These are phyloP conservation scores for Axis porcinus DNA, from an alignment of 2,113 vertebrate species.

Conservation along the genomic window DNA sequence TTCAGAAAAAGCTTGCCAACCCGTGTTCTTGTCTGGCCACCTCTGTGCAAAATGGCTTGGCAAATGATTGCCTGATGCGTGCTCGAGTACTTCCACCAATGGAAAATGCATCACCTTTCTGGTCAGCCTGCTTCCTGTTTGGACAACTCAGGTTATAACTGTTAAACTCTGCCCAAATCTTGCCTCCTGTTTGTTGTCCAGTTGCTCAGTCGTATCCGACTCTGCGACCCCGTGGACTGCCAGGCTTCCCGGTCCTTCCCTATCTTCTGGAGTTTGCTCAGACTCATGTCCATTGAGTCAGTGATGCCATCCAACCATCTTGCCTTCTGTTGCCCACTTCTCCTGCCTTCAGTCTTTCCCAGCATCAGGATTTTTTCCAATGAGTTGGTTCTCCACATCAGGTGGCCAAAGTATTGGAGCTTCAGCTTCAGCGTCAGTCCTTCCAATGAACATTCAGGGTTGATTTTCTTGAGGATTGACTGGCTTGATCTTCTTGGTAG, in stretches of 20 bases:
- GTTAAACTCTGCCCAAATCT: background rate
- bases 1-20: background rate
- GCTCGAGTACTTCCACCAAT: background rate
- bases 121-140: background rate
- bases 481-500: background rate
- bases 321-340: background rate
- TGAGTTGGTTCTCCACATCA: background rate
- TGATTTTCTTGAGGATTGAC: background rate
- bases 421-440: background rate
- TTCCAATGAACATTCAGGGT: background rate
- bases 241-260: background rate
- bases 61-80: background rate
- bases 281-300: background rate
- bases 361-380: background rate
- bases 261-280: background rate
- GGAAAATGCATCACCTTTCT: background rate
- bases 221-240: background rate
- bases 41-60: background rate
- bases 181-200: background rate
- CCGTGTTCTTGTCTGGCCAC: background rate
- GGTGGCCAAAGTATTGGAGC: background rate
- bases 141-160: slow-evolving; percentile 7
- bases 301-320: background rate
- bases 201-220: background rate
- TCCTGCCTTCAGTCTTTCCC: background rate